These are phyloP conservation scores for Phymastichus coffea DNA, from an alignment of 1,140 invertebrate species.

Conservation along the genomic window DNA sequence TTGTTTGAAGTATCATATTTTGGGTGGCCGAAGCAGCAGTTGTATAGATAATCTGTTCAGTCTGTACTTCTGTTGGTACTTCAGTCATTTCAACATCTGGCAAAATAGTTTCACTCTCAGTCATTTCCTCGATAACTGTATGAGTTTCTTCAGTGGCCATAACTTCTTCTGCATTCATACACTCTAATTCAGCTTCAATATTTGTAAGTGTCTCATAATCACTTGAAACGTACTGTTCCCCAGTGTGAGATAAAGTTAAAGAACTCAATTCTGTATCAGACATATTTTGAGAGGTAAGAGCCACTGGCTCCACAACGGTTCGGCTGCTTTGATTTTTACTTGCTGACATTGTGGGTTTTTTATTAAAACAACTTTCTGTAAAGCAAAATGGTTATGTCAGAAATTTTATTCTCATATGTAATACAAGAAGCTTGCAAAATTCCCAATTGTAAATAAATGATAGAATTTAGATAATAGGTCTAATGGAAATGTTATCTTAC, in stretches of 20 bases:
- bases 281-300: slow-evolving; percentile 40
- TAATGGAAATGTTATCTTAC: too few relatives aligned
- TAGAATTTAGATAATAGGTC: too few relatives aligned
- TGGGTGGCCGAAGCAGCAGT: slow-evolving; percentile 47
- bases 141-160: slow-evolving; percentile 47
- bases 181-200: slow-evolving; percentile 54
- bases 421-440: too few relatives aligned
- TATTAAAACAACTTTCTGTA: slow-evolving; percentile 14
- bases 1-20: slow-evolving; percentile 52
- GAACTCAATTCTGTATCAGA: slow-evolving; percentile 47
- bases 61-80: slow-evolving; percentile 38
- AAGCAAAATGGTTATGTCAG: too few relatives aligned
- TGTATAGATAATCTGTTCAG: slow-evolving; percentile 47
- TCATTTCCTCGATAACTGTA: slow-evolving; percentile 32
- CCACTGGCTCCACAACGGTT: slow-evolving; percentile 47
- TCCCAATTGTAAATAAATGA: too few relatives aligned
- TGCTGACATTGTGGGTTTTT: slow-evolving; percentile 42
- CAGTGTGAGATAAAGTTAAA: slow-evolving; percentile 39
- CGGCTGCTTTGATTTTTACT: slow-evolving; percentile 43
- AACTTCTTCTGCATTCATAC: slow-evolving; percentile 53
- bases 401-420: too few relatives aligned
- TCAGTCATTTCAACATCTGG: slow-evolving; percentile 51
- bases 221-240: slow-evolving; percentile 43
- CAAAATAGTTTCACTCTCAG: slow-evolving; percentile 44
- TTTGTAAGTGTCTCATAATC: slow-evolving; percentile 53